Conservation (phyloP, 2,888 invertebrate species). For the Agonopterix heracliana region DNA sequence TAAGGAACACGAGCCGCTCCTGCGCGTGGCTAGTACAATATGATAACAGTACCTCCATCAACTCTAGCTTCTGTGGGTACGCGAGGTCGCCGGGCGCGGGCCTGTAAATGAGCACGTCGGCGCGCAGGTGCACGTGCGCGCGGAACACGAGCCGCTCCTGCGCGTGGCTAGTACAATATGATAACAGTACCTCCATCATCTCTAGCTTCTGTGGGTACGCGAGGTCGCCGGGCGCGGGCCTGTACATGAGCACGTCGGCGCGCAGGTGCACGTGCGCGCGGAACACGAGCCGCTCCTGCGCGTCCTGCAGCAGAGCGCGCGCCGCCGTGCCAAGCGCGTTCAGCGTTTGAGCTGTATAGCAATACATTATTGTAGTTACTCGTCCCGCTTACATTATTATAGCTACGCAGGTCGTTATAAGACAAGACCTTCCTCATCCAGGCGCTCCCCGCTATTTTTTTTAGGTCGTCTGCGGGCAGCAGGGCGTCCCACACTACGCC, state of each 20-base stretch:
- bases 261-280: slow-evolving; percentile 95
- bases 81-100: slow-evolving; percentile 97
- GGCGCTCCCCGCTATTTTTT: too few species aligned
- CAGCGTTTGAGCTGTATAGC: slow-evolving; percentile 75
- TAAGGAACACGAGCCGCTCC: slow-evolving; percentile 98
- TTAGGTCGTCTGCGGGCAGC: too few species aligned
- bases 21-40: too few species aligned
- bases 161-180: too few species aligned
- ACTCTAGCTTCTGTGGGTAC: slow-evolving; percentile 97
- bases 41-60: slow-evolving; percentile 89
- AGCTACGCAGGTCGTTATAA: too few species aligned
- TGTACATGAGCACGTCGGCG: slow-evolving; percentile 91
- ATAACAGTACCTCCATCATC: slow-evolving; percentile 90
- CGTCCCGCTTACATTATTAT: too few species aligned
- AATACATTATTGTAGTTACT: not conserved
- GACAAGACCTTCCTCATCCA: too few species aligned
- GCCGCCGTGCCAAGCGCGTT: slow-evolving; percentile 86
- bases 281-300: slow-evolving; percentile 97
- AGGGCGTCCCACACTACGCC: too few species aligned
- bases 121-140: slow-evolving; percentile 93
- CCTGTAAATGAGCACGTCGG: slow-evolving; percentile 91
- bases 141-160: slow-evolving; percentile 97
- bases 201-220: slow-evolving; percentile 98
- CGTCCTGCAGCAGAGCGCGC: slow-evolving; percentile 92
- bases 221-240: slow-evolving; percentile 95